phyloP scores from a whole-genome alignment of 2,888 invertebrate species.

The Ornithoptera alexandrae region DNA sequence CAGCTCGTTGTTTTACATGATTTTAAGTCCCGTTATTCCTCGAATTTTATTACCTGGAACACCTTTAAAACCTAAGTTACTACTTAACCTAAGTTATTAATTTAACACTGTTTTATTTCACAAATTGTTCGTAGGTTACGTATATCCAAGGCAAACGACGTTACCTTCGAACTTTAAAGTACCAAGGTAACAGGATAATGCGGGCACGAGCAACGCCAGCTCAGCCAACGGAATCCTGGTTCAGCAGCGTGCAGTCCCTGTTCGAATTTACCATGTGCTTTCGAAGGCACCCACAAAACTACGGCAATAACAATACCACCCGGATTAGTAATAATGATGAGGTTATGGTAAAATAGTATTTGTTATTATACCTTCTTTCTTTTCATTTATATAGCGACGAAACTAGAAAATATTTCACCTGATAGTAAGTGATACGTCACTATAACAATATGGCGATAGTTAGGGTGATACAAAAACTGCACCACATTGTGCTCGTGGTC shows the following conservation, averaged over 20 bases:
- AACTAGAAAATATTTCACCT: too few relatives aligned
- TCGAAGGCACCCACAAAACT: slow-evolving; percentile 45
- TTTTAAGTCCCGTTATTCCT: too few relatives aligned
- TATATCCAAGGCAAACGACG: slow-evolving; percentile 76
- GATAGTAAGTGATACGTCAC: too few relatives aligned
- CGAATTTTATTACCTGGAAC: too few relatives aligned
- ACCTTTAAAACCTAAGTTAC: too few relatives aligned
- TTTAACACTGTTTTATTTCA: background rate
- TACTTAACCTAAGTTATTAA: background rate
- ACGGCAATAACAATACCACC: slow-evolving; percentile 62
- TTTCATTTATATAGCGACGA: background rate
- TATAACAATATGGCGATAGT: too few relatives aligned
- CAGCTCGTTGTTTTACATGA: too few relatives aligned
- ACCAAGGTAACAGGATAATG: slow-evolving; percentile 70
- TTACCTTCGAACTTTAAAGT: slow-evolving; percentile 74
- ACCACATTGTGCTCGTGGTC: too few relatives aligned
- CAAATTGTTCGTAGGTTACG: slow-evolving; percentile 59
- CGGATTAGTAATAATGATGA: slow-evolving; percentile 59
- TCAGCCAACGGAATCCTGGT: slow-evolving; percentile 47
- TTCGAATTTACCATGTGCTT: slow-evolving; percentile 68
- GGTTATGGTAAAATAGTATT: slow-evolving; percentile 52
- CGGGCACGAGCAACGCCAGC: slow-evolving; percentile 43
- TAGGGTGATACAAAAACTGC: too few relatives aligned
- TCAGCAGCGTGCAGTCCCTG: slow-evolving; percentile 48
- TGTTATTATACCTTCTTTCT: background rate